A percentile compares a stretch with the other conserved stretches of the same genome.
phyloP scores from a whole-genome alignment of 2,797 vertebrate species.

The Neomorphus geoffroyi region DNA sequence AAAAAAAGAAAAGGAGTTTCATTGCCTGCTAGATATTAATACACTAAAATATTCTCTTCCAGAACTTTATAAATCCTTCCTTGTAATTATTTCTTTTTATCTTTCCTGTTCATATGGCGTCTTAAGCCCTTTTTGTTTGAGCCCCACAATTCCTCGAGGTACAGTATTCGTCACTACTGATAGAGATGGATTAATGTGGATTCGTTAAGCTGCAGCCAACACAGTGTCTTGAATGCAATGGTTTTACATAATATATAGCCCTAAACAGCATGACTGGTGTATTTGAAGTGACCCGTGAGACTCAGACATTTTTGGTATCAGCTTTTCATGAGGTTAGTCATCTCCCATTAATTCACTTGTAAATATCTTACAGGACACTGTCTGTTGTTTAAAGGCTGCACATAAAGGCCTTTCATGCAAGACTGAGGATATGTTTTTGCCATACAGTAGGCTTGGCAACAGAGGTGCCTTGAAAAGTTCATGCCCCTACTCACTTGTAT shows the following conservation, averaged over 20 bases:
- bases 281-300: constrained; percentile 46
- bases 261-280: neutral
- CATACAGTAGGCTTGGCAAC: neutral
- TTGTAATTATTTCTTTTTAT: constrained; percentile 40
- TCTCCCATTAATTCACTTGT: constrained; percentile 29
- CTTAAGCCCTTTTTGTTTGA: constrained; percentile 41
- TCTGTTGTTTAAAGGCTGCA: neutral
- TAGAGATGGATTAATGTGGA: constrained; percentile 31
- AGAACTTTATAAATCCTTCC: constrained; percentile 8
- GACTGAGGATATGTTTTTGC: neutral
- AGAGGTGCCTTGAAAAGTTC: neutral
- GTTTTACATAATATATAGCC: constrained; percentile 4
- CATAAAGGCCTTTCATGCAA: neutral
- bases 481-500: neutral
- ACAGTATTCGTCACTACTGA: constrained; percentile 10
- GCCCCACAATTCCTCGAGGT: constrained; percentile 20
- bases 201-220: constrained; percentile 50
- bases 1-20: neutral
- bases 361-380: neutral
- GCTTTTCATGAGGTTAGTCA: constrained; percentile 31
- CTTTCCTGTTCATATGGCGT: neutral
- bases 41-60: neutral
- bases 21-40: constrained; percentile 4
- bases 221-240: neutral
- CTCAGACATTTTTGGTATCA: neutral